Base-by-base conservation (phyloP, 2,797 vertebrate species). In the Esox masquinongy region DNA sequence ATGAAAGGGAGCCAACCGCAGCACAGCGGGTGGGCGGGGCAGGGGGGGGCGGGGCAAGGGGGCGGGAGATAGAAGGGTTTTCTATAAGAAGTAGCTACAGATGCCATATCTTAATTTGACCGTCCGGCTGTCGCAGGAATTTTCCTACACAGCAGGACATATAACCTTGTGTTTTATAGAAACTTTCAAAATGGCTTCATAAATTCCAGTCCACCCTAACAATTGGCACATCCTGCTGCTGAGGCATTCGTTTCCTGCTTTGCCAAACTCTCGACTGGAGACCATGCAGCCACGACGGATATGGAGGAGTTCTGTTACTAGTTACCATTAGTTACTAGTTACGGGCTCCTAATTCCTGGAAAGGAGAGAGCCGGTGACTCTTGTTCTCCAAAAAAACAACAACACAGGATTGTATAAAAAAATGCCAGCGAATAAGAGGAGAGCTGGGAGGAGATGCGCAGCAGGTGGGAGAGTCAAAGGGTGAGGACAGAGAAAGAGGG, bases 1-100 rank as follows among this genome's bases (percentile, higher is more conserved):
- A 97, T 99, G 96, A 99, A 99, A 95, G 95, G 95, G 90, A 90
- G 87, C 93, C 91, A 95, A 95, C 94, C 88, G 92, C 93, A 93
- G 92, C 95, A 92, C 96, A 94, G 95, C 94, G 86, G 96, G 96
- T 95, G 95, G 94, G 95, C 96, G 95, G 94, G 95, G 90, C 92
- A 92, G 91, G 92, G 87, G 92, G 87, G 85, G 86, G 85, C 82
- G 79, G 89, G 86, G 89, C 76, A 80, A 82, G 81, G 70, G 79
- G 80, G 75, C 73, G 80, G 74, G 79, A 80, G 68, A 39, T 24
- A 26, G 43, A 47, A 47, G 68, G n/a, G 5, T 91, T 93, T 93
- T 93, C 90, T 93, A 79, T 73, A 80, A 79, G 93, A 80, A 79
- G 93, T 93, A 93, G 85, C 9, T 14, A 11, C 43, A 47, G 43